These are phyloP conservation scores for Samia ricini DNA, from an alignment of 1,140 invertebrate genomes.

Conservation along the genomic window DNA sequence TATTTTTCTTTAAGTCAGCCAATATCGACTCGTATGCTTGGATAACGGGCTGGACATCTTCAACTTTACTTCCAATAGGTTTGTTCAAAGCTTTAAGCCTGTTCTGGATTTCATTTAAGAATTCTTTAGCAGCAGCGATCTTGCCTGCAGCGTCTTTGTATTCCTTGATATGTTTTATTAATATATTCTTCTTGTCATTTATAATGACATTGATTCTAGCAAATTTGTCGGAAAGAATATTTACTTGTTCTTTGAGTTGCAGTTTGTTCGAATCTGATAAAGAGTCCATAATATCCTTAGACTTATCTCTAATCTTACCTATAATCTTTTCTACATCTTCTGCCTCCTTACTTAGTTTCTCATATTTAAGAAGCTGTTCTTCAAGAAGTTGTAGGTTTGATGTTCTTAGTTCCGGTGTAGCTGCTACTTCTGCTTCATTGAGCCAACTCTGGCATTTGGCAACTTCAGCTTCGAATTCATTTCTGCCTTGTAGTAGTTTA, in stretches of 20 bases:
- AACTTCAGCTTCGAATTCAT: constrained; percentile 88
- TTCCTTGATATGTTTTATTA: constrained; percentile 87
- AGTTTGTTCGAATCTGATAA: constrained; percentile 92
- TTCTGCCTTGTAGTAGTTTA: constrained; percentile 86
- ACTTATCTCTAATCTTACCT: constrained; percentile 86
- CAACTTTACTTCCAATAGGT: constrained; percentile 90
- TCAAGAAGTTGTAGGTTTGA: constrained; percentile 88
- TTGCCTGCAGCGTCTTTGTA: constrained; percentile 87
- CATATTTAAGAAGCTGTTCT: constrained; percentile 91
- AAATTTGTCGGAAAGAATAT: constrained; percentile 87
- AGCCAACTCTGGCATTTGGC: constrained; percentile 91
- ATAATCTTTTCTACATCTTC: constrained; percentile 84
- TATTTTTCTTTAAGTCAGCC: constrained; percentile 88
- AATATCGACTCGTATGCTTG: constrained; percentile 88
- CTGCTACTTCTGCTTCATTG: constrained; percentile 91
- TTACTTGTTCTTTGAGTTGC: constrained; percentile 87
- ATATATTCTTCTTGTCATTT: constrained; percentile 83
- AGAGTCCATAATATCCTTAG: constrained; percentile 87
- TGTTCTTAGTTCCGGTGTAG: constrained; percentile 87
- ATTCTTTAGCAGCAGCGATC: constrained; percentile 87
- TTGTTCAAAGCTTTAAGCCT: constrained; percentile 90
- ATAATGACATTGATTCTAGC: constrained; percentile 85
- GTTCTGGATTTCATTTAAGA: constrained; percentile 88
- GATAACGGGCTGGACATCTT: constrained; percentile 89
- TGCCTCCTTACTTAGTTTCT: constrained; percentile 87